Percentiles rank a stretch among this genome's conserved stretches.
Conservation (phyloP, 2,888 invertebrate genomes). For the Meiosimyza platycephala region DNA sequence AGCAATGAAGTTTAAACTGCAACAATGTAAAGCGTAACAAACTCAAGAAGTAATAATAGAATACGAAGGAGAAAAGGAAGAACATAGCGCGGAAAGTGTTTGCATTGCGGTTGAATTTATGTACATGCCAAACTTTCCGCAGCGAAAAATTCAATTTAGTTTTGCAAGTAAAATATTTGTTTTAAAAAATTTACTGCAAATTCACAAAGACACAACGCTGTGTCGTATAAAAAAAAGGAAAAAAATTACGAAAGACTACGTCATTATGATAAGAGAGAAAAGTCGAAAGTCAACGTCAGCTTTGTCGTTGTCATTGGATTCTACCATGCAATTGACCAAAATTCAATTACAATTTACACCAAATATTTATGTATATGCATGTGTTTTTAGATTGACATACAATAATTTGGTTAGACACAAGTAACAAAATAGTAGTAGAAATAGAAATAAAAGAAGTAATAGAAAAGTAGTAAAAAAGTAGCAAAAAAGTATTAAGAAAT, state of each 20-base stretch:
- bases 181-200: constrained; percentile 50
- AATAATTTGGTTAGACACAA: constrained; percentile 11
- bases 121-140: constrained; percentile 29
- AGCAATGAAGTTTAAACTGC: constrained; percentile 10
- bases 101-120: constrained; percentile 44
- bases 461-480: too few relatives aligned
- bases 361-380: constrained; percentile 11
- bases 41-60: not conserved
- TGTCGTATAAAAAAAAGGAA: not conserved
- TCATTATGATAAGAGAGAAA: too few relatives aligned
- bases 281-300: too few relatives aligned
- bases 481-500: too few relatives aligned
- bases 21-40: not conserved
- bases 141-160: constrained; percentile 48
- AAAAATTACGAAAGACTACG: constrained; percentile 18
- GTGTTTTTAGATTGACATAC: not conserved
- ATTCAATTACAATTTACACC: not conserved
- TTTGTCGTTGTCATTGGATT: too few relatives aligned
- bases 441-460: not conserved
- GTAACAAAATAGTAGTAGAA: not conserved
- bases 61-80: not conserved
- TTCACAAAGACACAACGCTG: constrained; percentile 35
- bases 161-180: constrained; percentile 50
- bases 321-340: not conserved
- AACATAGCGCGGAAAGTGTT: constrained; percentile 31